Base-by-base conservation (phyloP, 2,113 vertebrate genomes). In the Camelus dromedarius region DNA sequence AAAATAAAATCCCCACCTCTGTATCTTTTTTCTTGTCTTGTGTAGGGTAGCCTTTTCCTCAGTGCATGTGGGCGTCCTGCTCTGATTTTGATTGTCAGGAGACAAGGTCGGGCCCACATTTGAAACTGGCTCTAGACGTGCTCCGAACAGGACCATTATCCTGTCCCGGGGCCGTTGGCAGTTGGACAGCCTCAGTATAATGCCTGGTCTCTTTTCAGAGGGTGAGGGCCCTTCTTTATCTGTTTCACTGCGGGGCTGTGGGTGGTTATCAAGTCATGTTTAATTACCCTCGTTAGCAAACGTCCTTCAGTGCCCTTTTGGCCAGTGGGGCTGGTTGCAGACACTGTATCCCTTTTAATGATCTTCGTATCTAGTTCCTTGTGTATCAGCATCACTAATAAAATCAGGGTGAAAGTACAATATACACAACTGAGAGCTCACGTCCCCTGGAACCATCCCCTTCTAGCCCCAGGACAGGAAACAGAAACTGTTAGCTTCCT, bases 271-370 rank as follows among this genome's bases (percentile, higher is more conserved):
- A 69, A 94, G 97, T 60, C 88, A 52, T 58, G 81, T 85, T 96
- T 97, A 96, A 97, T 97, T 88, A 82, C 72, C 84, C 77, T 91
- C 76, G 85, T 97, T 96, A 97, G 95, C 73, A 94, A 93, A 91
- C 94, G 85, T 91, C 93, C 88, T 94, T 97, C 26, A 2, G 19
- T 96, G 72, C 88, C 84, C 76, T 97, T 97, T 96, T 82, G 88
- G 58, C 84, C 70, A 24, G 1, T 69, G 48, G 50, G 28, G 19
- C 89, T 77, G 70, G 22, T 24, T 93, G 75, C 88, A 96, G 85
- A 93, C 52, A 85, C 75, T 28, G 3, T 70, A 92, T 94, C 72
- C 5, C 76, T 84, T 62, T 56, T 93, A 48, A 46, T 95, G 88
- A 90, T 96, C 84, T 88, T 80, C 72, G 26, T 35, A 48, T 62